Conservation (phyloP, 2,797 vertebrate genomes). For the Echeneis naucrates region DNA sequence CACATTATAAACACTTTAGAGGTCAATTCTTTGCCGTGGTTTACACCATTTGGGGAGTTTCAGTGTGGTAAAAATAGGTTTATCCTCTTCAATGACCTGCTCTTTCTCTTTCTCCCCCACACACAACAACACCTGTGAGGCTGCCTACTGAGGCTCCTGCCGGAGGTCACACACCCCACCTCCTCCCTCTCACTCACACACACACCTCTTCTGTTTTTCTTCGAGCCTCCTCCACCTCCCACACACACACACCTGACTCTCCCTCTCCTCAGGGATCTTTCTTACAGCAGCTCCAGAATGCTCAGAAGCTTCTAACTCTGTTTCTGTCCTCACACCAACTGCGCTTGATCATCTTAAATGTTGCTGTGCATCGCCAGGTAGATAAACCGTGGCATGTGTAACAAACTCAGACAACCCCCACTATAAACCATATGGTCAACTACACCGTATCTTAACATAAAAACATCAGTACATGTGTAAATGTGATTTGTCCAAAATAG, state of each 20-base stretch:
- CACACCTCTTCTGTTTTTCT: conserved; percentile 3
- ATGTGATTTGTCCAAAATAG: background rate
- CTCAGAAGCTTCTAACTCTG: background rate
- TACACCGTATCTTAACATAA: background rate
- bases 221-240: conserved; percentile 31
- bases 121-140: conserved; percentile 57
- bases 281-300: background rate
- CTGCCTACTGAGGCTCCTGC: conserved; percentile 41
- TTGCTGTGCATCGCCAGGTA: background rate
- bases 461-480: background rate
- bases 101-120: background rate
- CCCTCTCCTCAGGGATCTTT: background rate
- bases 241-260: conserved; percentile 36
- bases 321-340: background rate
- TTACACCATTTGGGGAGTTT: conserved; percentile 43
- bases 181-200: conserved; percentile 10
- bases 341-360: background rate
- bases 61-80: conserved; percentile 40
- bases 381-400: background rate
- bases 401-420: background rate
- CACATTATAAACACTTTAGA: conserved; percentile 64
- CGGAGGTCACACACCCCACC: conserved; percentile 26
- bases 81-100: conserved; percentile 11
- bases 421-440: background rate
- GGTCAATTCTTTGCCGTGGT: conserved; percentile 45